phyloP scores from a whole-genome alignment of 2,797 vertebrate species.

The Acestrorhynchus altus region DNA sequence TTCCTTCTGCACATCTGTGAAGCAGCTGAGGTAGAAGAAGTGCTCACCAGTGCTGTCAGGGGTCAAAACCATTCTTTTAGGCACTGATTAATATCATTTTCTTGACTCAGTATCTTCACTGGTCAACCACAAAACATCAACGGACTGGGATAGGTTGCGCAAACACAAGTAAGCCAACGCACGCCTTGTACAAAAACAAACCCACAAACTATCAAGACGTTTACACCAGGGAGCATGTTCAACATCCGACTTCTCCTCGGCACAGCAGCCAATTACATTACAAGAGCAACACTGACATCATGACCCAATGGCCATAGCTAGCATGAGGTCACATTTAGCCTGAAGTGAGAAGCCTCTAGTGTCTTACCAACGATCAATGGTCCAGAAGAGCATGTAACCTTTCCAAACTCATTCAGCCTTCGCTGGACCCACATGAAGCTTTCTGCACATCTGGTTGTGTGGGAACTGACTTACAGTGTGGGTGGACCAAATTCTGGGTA shows the following conservation, averaged over 20 bases:
- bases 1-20: constrained; percentile 29
- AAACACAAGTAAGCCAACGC: too few relatives aligned
- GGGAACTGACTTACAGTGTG: background rate
- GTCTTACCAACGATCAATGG: background rate
- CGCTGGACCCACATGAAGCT: background rate
- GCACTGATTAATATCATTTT: background rate
- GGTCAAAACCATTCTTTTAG: constrained; percentile 15
- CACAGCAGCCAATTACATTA: background rate
- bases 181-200: too few relatives aligned
- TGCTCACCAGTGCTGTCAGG: background rate
- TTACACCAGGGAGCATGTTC: background rate
- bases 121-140: background rate
- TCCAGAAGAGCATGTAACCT: background rate
- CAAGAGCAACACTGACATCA: background rate
- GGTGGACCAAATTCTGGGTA: constrained; percentile 7
- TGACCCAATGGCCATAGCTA: background rate
- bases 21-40: constrained; percentile 9
- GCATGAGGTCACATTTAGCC: background rate
- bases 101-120: background rate
- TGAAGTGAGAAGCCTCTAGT: background rate
- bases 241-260: background rate
- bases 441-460: background rate
- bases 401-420: background rate
- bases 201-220: background rate
- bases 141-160: too few relatives aligned